These are phyloP conservation scores for Lontra canadensis DNA, from an alignment of 2,113 vertebrate genomes.

Conservation along the genomic window DNA sequence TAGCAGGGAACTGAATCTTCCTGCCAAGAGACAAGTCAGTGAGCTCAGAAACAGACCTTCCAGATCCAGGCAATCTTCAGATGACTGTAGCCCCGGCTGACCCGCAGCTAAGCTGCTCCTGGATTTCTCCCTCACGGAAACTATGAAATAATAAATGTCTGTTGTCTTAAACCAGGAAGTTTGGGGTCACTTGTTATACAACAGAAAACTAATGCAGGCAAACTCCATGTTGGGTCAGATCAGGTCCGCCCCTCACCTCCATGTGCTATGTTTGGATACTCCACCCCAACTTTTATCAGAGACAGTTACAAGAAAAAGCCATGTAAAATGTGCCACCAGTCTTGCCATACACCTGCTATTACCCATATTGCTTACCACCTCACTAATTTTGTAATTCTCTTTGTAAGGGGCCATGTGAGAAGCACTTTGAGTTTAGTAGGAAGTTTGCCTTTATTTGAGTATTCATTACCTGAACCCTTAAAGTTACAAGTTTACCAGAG, in stretches of 20 bases:
- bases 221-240: neutral
- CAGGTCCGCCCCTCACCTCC: neutral
- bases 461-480: neutral
- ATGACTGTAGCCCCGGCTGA: neutral
- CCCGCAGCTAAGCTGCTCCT: neutral
- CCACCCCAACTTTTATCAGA: neutral
- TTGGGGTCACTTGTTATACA: constrained; percentile 46
- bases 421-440: neutral
- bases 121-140: neutral
- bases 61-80: neutral
- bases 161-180: constrained; percentile 16
- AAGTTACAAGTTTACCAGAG: neutral
- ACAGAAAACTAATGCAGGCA: neutral
- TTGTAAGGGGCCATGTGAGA: neutral
- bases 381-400: neutral
- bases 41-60: neutral
- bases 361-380: neutral
- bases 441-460: neutral
- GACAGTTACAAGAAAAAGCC: neutral
- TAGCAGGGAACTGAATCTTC: neutral
- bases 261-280: neutral
- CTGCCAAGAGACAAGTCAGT: neutral
- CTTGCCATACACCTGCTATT: neutral
- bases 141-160: neutral
- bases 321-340: neutral